Evolutionary conservation across 2,888 invertebrate species (phyloP).

Genomic region (Nemurella pictetii): DNA sequence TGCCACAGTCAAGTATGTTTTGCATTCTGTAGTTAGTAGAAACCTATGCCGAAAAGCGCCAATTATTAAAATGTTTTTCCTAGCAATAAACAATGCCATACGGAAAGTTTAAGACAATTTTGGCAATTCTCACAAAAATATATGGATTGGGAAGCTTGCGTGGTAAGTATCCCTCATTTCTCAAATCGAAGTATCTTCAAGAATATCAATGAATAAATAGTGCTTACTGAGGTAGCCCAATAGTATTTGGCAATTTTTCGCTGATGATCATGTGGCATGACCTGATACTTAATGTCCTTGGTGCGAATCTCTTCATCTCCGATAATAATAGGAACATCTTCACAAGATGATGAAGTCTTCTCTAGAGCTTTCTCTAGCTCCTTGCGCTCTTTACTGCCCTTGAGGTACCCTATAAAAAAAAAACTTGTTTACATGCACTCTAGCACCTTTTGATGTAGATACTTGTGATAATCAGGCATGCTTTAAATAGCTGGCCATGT

Average conservation of each 20-base stretch:
- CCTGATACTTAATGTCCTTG: conserved; percentile 76
- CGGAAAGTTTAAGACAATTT: background rate
- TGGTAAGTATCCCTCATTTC: background rate
- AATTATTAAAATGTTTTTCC: too few species aligned
- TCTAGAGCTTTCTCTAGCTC: conserved; percentile 72
- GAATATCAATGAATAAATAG: background rate
- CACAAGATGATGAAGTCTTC: conserved; percentile 64
- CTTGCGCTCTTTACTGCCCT: conserved; percentile 78
- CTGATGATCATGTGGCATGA: conserved; percentile 85
- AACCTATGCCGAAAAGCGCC: too few species aligned
- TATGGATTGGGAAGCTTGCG: background rate
- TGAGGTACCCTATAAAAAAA: conserved; percentile 63
- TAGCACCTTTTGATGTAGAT: too few species aligned
- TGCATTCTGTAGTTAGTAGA: too few species aligned
- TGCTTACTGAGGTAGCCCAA: conserved; percentile 73
- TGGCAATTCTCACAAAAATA: background rate
- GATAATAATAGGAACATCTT: conserved; percentile 95
- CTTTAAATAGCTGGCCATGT: too few species aligned
- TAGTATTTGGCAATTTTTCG: conserved; percentile 89
- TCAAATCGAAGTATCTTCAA: background rate
- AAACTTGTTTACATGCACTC: conserved; percentile 2
- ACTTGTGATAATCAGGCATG: too few species aligned
- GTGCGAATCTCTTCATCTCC: conserved; percentile 86
- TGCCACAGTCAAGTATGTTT: too few species aligned
- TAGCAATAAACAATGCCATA: conserved; percentile 21